Percentiles rank a stretch among this genome's conserved stretches.
These are phyloP conservation scores for Urophycis tenuis DNA, from an alignment of 2,797 vertebrate species.

Conservation along the genomic window DNA sequence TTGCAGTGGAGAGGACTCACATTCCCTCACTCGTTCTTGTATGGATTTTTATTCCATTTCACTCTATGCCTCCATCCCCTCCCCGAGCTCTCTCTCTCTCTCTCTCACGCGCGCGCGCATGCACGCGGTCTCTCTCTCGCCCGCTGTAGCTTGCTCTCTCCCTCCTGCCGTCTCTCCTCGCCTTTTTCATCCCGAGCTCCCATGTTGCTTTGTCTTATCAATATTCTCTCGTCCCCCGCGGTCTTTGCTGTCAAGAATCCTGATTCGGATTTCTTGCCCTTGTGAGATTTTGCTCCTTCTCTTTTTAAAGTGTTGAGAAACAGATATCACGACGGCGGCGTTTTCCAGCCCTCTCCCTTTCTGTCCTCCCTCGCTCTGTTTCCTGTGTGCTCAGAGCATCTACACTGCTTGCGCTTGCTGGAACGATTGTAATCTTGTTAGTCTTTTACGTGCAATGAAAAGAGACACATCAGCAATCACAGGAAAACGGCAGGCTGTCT, in stretches of 20 bases:
- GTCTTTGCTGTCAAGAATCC: neutral
- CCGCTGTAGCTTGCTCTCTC: neutral
- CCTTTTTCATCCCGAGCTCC: neutral
- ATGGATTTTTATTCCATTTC: conserved; percentile 46
- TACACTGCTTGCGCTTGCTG: neutral
- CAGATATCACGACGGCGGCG: neutral
- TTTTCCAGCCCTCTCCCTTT: neutral
- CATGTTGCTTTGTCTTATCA: conserved; percentile 1
- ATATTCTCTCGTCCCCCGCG: neutral
- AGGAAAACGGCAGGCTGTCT: neutral
- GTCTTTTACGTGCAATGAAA: neutral
- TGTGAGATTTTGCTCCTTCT: neutral
- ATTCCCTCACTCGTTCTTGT: conserved; percentile 46
- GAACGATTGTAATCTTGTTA: neutral
- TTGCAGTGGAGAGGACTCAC: conserved; percentile 58
- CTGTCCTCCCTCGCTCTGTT: neutral
- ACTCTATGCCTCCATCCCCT: conserved; percentile 31
- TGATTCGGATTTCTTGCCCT: conserved; percentile 1
- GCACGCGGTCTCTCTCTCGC: conserved; percentile 38
- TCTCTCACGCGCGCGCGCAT: too few relatives aligned
- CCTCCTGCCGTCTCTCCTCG: neutral
- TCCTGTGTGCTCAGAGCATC: neutral
- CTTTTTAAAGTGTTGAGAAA: neutral
- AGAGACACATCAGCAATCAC: neutral
- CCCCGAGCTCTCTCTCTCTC: conserved; percentile 46